Base-by-base conservation (phyloP, 2,113 vertebrate species). In the Mandrillus leucophaeus region DNA sequence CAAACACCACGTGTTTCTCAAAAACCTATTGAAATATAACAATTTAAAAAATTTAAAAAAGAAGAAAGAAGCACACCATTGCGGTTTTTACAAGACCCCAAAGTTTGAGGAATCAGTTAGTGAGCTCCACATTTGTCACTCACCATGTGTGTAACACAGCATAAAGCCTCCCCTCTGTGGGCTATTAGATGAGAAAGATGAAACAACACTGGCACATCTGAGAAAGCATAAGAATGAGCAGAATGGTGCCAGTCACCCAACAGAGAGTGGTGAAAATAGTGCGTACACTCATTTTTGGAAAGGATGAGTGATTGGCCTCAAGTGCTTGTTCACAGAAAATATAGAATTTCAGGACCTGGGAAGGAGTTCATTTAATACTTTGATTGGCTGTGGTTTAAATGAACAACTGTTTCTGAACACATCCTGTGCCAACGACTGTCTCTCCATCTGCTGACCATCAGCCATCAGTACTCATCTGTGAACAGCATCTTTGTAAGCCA, bases 391-490 rank as follows among this genome's bases (percentile, higher is more conserved):
- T 32, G 3, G 8, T 55, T 80, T 32, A 75, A 80, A 73, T 25
- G 76, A 45, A 12, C 84, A 48, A 38, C 25, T 68, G 43, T 13
- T 86, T 81, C 43, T 32, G 86, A 82, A 25, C 14, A 14, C 17
- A 18, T 43, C 68, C 57, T 23, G 23, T 11, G 50, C 73, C 3
- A 1, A 27, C 13, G 2, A 13, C 48, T 5, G 45, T n/a, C 50
- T 70, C 50, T 2, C 27, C 2, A 3, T 32, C 14, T 13, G 13
- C 8, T 35, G 2, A 16, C 32, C 14, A 4, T 45, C 73, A 64
- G 79, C 22, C 0, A 6, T n/a, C 11, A 16, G 14, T 1, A 4
- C 35, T 27, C 72, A 27, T 4, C 38, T 3, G 2, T 0, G 2
- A 64, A 70, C 3, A 4, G 17, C 27, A 23, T 72, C 8, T 80